These are phyloP conservation scores for Hypanus sabinus DNA, from an alignment of 2,113 vertebrate genomes.

Conservation along the genomic window DNA sequence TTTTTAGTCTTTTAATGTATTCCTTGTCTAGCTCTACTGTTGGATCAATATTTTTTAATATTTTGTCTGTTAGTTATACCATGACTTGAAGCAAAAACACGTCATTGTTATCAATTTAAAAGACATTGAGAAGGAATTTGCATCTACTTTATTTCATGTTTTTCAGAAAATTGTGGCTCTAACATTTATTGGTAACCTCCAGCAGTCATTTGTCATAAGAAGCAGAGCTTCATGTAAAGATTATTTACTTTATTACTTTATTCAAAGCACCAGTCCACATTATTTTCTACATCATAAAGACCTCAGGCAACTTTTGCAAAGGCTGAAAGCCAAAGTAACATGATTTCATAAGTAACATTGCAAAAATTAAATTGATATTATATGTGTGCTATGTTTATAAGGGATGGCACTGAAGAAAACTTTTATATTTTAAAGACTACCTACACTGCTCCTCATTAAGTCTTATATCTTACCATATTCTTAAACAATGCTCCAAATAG, in stretches of 20 bases:
- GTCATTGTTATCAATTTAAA: background rate
- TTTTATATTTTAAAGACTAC: background rate
- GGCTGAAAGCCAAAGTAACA: background rate
- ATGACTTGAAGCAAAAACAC: background rate
- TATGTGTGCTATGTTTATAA: background rate
- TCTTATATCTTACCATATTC: no score
- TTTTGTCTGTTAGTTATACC: background rate
- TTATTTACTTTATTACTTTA: constrained; percentile 19
- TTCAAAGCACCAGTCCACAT: background rate
- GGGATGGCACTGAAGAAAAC: background rate
- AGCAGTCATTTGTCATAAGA: background rate
- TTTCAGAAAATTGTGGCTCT: constrained; percentile 3
- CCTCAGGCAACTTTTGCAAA: background rate
- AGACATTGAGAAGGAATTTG: background rate
- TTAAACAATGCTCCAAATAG: no score
- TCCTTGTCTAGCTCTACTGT: background rate
- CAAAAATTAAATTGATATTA: background rate
- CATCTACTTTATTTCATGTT: background rate
- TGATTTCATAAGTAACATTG: background rate
- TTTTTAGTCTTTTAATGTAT: background rate
- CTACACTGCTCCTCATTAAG: no score
- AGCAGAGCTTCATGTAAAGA: background rate
- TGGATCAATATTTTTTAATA: constrained; percentile 13
- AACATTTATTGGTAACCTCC: background rate
- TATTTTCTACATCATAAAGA: constrained; percentile 24